These are phyloP conservation scores for Muricea muricata DNA, from an alignment of 92 coral and sea anemone species.

Conservation along the genomic window DNA sequence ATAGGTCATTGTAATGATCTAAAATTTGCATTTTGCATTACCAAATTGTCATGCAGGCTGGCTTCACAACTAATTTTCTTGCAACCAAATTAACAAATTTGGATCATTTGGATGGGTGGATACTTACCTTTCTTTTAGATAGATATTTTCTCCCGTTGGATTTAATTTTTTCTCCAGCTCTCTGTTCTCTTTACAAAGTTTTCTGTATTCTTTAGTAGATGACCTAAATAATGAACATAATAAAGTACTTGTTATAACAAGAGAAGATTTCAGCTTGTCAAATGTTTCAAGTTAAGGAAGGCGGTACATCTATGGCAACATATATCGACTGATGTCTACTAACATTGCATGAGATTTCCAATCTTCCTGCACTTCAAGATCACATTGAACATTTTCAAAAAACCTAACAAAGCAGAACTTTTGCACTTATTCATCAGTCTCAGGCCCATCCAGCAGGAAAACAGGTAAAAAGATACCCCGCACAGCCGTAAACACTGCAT, in stretches of 20 bases:
- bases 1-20: too few species aligned
- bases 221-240: background rate
- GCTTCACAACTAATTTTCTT: too few species aligned
- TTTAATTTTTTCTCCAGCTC: conserved; percentile 79
- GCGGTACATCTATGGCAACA: background rate
- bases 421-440: too few species aligned
- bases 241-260: too few species aligned
- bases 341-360: conserved; percentile 85
- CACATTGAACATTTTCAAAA: conserved; percentile 72
- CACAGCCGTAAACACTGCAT: too few species aligned
- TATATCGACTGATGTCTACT: conserved; percentile 20
- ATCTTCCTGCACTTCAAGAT: conserved; percentile 75
- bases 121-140: conserved; percentile 58
- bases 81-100: too few species aligned
- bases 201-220: conserved; percentile 77
- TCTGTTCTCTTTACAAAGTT: conserved; percentile 72
- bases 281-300: background rate
- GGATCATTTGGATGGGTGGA: too few species aligned
- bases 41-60: too few species aligned
- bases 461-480: too few species aligned
- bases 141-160: conserved; percentile 56
- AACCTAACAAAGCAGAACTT: conserved; percentile 76
- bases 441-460: too few species aligned
- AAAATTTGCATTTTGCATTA: too few species aligned
- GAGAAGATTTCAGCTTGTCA: background rate